Evolutionary conservation across 2,113 vertebrate genomes (phyloP).

Genomic region (Anser cygnoides): DNA sequence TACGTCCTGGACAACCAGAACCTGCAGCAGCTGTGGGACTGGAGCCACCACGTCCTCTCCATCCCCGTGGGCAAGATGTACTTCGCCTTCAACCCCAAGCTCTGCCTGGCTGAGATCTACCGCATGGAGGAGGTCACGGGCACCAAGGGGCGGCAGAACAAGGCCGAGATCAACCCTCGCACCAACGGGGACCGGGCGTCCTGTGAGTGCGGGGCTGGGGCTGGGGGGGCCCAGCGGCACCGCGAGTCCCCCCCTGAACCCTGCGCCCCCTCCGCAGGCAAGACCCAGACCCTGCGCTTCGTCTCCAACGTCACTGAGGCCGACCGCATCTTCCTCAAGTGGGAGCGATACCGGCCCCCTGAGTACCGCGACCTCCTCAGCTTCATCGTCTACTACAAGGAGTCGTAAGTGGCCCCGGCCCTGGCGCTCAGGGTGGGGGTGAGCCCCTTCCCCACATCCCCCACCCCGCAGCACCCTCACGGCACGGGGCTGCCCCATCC

Average conservation of each 20-base stretch:
- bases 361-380: constrained; percentile 81
- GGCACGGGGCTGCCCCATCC: background rate
- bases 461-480: background rate
- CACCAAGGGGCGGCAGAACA: constrained; percentile 82
- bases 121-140: constrained; percentile 80
- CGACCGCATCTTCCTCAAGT: constrained; percentile 79
- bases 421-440: background rate
- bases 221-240: accelerated
- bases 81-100: constrained; percentile 84
- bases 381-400: constrained; percentile 85
- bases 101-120: constrained; percentile 82
- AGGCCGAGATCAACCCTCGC: constrained; percentile 84
- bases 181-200: constrained; percentile 82
- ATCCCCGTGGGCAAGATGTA: constrained; percentile 82
- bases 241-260: accelerated
- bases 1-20: constrained; percentile 86
- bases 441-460: background rate
- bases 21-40: constrained; percentile 81
- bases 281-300: constrained; percentile 79
- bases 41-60: constrained; percentile 73
- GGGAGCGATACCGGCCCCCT: constrained; percentile 79
- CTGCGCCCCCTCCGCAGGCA: constrained; percentile 49
- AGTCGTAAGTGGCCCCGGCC: constrained; percentile 74
- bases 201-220: constrained; percentile 59
- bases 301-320: constrained; percentile 77